phyloP scores from a whole-genome alignment of 2,113 vertebrate genomes.

The Cololabis saira region DNA sequence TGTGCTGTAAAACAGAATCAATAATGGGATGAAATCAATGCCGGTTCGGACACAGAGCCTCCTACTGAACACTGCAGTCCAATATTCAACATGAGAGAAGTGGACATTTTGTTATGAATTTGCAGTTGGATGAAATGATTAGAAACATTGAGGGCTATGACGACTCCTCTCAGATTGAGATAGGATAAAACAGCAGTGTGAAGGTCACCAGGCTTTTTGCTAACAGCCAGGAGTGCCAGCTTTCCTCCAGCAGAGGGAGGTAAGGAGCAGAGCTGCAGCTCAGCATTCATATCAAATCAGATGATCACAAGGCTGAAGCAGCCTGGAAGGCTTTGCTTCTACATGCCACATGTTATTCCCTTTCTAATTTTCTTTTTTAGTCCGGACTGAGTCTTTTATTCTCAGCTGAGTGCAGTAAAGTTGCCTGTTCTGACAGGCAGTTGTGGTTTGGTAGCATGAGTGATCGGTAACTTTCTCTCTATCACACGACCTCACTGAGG shows the following conservation, averaged over 20 bases:
- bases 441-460: neutral
- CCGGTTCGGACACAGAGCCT: slow-evolving; percentile 11
- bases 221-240: neutral
- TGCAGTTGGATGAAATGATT: neutral
- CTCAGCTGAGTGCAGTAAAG: neutral
- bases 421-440: neutral
- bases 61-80: neutral
- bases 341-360: neutral
- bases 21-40: slow-evolving; percentile 15
- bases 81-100: neutral
- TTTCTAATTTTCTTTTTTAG: neutral
- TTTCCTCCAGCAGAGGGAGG: slow-evolving; percentile 65
- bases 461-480: neutral
- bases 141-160: neutral
- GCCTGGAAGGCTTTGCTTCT: neutral
- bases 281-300: neutral
- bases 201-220: neutral
- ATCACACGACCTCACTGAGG: neutral
- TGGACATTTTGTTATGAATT: neutral
- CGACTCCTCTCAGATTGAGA: neutral
- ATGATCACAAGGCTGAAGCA: slow-evolving; percentile 1
- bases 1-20: slow-evolving; percentile 39
- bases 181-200: neutral
- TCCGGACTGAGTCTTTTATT: neutral
- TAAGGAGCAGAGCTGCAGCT: slow-evolving; percentile 7